Percentiles rank a stretch among this genome's conserved stretches.
Conservation (phyloP, 2,888 invertebrate genomes). For the Nemurella pictetii region DNA sequence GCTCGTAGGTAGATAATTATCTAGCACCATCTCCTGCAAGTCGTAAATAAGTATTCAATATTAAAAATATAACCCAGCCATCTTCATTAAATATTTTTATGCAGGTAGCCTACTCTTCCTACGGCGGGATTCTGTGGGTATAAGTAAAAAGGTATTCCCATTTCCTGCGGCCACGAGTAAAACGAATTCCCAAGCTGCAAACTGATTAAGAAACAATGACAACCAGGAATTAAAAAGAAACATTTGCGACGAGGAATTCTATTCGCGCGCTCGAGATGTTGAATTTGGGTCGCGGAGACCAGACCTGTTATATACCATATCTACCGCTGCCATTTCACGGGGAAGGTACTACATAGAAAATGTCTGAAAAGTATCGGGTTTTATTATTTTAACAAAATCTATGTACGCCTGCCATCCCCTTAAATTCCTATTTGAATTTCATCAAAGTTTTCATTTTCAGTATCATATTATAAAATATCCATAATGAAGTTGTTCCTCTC, state of each 20-base stretch:
- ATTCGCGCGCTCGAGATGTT: not conserved
- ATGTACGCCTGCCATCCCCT: not conserved
- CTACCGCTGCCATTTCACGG: too few relatives aligned
- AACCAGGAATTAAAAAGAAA: not conserved
- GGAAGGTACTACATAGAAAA: not conserved
- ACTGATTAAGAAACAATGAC: not conserved
- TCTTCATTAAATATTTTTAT: too few relatives aligned
- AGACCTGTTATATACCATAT: too few relatives aligned
- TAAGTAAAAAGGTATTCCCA: not conserved
- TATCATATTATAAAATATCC: not conserved
- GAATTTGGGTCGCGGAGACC: not conserved
- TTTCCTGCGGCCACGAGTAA: not conserved
- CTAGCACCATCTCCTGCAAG: too few relatives aligned
- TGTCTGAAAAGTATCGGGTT: not conserved
- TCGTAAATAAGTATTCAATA: too few relatives aligned
- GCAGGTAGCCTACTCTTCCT: too few relatives aligned
- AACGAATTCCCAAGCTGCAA: not conserved
- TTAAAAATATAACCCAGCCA: too few relatives aligned
- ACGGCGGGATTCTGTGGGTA: not conserved
- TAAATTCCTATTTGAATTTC: not conserved
- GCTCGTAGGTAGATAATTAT: too few relatives aligned
- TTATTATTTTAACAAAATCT: not conserved
- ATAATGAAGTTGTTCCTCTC: not conserved
- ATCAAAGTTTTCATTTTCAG: not conserved
- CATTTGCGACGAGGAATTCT: not conserved